Conservation (phyloP, 1,140 invertebrate genomes). For the Drosophila pachea region DNA sequence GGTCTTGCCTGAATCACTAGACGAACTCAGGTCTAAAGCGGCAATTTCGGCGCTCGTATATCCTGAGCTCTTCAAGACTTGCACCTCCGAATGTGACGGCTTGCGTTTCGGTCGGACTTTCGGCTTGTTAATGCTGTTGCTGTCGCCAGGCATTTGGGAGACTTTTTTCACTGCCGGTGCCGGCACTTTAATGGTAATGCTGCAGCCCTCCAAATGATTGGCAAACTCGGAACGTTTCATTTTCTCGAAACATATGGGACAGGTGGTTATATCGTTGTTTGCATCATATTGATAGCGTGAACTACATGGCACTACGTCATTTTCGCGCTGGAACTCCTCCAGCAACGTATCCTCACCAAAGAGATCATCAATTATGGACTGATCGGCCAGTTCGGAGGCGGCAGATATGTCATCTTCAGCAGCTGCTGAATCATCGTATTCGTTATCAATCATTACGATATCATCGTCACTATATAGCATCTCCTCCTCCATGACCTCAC, state of each 20-base stretch:
- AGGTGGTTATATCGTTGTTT: constrained; percentile 70
- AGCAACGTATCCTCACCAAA: constrained; percentile 60
- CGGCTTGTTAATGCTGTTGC: not conserved
- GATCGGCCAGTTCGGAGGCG: constrained; percentile 52
- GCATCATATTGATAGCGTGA: constrained; percentile 34
- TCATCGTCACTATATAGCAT: constrained; percentile 53
- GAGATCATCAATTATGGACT: constrained; percentile 59
- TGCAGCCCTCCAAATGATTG: constrained; percentile 73
- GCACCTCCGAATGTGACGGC: not conserved
- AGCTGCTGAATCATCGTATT: constrained; percentile 56
- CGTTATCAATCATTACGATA: constrained; percentile 72
- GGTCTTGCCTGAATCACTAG: constrained; percentile 32
- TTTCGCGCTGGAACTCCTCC: constrained; percentile 61
- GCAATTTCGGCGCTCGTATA: constrained; percentile 52
- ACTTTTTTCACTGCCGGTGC: constrained; percentile 42
- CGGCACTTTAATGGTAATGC: constrained; percentile 48
- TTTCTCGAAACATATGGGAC: constrained; percentile 78
- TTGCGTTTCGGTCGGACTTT: not conserved
- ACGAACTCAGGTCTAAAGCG: constrained; percentile 39
- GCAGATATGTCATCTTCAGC: constrained; percentile 14
- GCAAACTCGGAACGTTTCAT: constrained; percentile 53
- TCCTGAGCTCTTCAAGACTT: constrained; percentile 45
- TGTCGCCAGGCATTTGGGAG: not conserved
- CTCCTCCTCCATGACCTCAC: constrained; percentile 71
- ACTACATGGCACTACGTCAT: constrained; percentile 49